These are phyloP conservation scores for Drosophila serrata DNA, from an alignment of 1,140 invertebrate species.

Conservation along the genomic window DNA sequence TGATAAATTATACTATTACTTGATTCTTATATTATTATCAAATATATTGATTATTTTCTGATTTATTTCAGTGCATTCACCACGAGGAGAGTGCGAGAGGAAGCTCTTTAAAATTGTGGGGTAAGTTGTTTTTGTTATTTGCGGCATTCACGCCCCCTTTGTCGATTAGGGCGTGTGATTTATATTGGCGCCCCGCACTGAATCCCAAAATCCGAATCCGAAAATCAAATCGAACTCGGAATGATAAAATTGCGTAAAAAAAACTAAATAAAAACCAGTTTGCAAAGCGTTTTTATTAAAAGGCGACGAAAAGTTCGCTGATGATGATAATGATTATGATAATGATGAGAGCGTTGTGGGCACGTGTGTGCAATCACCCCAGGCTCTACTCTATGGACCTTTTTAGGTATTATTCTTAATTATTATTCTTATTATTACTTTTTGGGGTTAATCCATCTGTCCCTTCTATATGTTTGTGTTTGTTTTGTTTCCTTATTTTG, in stretches of 20 bases:
- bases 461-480: neutral
- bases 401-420: neutral
- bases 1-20: no score
- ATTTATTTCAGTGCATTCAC: neutral
- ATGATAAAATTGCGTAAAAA: slow-evolving; percentile 30
- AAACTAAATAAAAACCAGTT: slow-evolving; percentile 19
- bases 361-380: slow-evolving; percentile 39
- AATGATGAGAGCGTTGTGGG: slow-evolving; percentile 19
- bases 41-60: neutral
- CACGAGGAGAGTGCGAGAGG: no score
- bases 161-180: slow-evolving; percentile 62
- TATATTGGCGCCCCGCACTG: slow-evolving; percentile 49
- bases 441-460: neutral
- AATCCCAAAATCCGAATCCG: slow-evolving; percentile 48
- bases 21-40: neutral
- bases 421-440: neutral
- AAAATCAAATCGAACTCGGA: slow-evolving; percentile 1
- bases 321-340: slow-evolving; percentile 2
- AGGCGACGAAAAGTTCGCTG: slow-evolving; percentile 19
- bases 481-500: slow-evolving; percentile 3
- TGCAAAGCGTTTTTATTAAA: slow-evolving; percentile 18
- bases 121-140: slow-evolving; percentile 41
- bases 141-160: slow-evolving; percentile 15
- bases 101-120: slow-evolving; percentile 34
- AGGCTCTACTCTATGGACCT: neutral